Base-by-base conservation (phyloP, 2,888 invertebrate genomes). In the Melinopterus prodromus region DNA sequence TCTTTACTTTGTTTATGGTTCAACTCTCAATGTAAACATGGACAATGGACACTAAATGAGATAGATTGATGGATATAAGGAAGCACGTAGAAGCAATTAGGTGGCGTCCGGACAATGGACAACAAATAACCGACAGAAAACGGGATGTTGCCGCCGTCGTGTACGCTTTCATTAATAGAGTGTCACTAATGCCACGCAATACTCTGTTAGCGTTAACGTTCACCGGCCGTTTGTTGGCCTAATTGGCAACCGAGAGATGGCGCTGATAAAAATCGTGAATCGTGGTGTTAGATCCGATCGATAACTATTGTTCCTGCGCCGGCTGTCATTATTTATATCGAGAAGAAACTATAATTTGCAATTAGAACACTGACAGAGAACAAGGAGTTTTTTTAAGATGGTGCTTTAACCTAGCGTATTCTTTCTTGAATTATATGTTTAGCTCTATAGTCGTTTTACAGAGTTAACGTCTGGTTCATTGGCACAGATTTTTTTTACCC, bases 41-140 rank as follows among this genome's bases (percentile, higher is more conserved):
- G 53, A 2, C 9, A 53, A 53, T 12, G 53, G 12, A 12, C 5
- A 53, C 1, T 9, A 53, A 53, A 12, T 53, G 53, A 53, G 53
- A 53, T 9, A 53, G 53, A 53, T 53, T 53, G 53, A 53, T 53
- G 53, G 53, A 9, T 7, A 53, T 53, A 12, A 53, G 53, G 53
- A 53, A 53, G 53, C 53, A 53, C 53, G 53, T 53, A 53, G 53
- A 53, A 53, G 53, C 53, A 53, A 53, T 53, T 53, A 53, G 53
- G 53, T 53, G 5, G 53, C 53, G 53, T 53, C 53, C 53, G 53
- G 53, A 53, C 53, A 53, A 53, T 53, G 53, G 53, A 53, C 53
- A 53, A 53, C 53, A 53, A 53, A 53, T 53, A 53, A 53, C 53
- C 53, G 53, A 53, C 53, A 53, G 53, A 53, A 53, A 53, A 53